Base-by-base conservation (phyloP, 2,113 vertebrate species). In the Dendropsophus ebraccatus region DNA sequence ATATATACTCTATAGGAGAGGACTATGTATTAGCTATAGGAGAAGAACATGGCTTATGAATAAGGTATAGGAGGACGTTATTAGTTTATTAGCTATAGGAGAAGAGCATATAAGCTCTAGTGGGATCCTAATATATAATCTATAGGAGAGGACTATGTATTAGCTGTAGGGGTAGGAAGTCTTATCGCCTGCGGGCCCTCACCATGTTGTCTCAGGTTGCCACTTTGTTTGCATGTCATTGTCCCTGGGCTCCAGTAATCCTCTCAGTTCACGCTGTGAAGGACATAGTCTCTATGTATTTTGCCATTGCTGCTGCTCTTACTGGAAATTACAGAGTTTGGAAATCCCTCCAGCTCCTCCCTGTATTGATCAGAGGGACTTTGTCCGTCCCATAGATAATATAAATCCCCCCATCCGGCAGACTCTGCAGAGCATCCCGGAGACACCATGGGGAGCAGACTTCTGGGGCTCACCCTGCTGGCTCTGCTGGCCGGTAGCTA, bases 311-410 rank as follows among this genome's bases (percentile, higher is more conserved):
- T 75, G 73, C 25, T 30, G 73, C n/a, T 30, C n/a, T 75, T 75
- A 75, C 73, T 75, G 73, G 58, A 65, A 81, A 81, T 81, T 19
- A 45, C 56, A 47, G 37, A 47, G 58, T 62, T 81, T 81, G 56
- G 10, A 81, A 81, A 80, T 80, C 75, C 30, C 75, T 30, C 14
- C 41, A 45, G 23, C 56, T 81, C 79, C 58, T 28, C 79, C 79
- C 10, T 14, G 65, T 67, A 67, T 25, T 65, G 79, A 81, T 81
- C 25, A 28, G 13, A 49, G 16, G 1, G 16, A 77, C 45, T 82
- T 0, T 49, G 14, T 49, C 60, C 60, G 23, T 50, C 45, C 60
- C 21, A 5, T 1, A 19, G 45, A n/a, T 7, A 1, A n/a, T 65
- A 82, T 82, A 67, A 49, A 69, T n/a, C 45, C 10, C 5, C 78